Conservation (phyloP, 2,888 invertebrate species). For the Endomychus coccineus region DNA sequence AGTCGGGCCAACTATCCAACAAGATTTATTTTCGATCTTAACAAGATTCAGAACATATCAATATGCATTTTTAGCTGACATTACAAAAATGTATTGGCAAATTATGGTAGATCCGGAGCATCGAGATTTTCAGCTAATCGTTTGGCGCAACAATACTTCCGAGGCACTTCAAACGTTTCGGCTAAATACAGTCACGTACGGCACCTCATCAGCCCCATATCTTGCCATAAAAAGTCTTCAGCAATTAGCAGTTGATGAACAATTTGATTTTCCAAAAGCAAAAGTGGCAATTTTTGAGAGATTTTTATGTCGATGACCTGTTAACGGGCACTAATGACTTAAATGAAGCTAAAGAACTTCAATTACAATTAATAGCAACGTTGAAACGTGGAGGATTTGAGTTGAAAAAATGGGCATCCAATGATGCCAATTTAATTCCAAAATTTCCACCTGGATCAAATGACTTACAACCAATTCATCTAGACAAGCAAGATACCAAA, state of each 20-base stretch:
- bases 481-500: constrained; percentile 8
- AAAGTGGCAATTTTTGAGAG: constrained; percentile 15
- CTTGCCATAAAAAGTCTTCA: constrained; percentile 26
- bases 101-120: constrained; percentile 26
- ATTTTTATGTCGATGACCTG: constrained; percentile 33
- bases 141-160: constrained; percentile 29
- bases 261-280: constrained; percentile 14
- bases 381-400: constrained; percentile 7
- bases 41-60: constrained; percentile 27
- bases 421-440: constrained; percentile 2
- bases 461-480: neutral
- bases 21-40: constrained; percentile 31
- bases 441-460: neutral
- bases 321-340: constrained; percentile 20
- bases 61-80: constrained; percentile 32
- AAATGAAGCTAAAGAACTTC: constrained; percentile 15
- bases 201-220: constrained; percentile 29
- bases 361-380: constrained; percentile 2
- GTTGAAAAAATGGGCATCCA: constrained; percentile 11
- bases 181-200: constrained; percentile 33
- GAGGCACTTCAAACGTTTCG: constrained; percentile 16
- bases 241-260: constrained; percentile 25
- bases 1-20: constrained; percentile 33
- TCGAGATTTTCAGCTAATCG: constrained; percentile 31
- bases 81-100: constrained; percentile 37